Percentiles rank a stretch among this genome's conserved stretches.
phyloP scores from a whole-genome alignment of 2,113 vertebrate genomes.

The Lamprotornis superbus region DNA sequence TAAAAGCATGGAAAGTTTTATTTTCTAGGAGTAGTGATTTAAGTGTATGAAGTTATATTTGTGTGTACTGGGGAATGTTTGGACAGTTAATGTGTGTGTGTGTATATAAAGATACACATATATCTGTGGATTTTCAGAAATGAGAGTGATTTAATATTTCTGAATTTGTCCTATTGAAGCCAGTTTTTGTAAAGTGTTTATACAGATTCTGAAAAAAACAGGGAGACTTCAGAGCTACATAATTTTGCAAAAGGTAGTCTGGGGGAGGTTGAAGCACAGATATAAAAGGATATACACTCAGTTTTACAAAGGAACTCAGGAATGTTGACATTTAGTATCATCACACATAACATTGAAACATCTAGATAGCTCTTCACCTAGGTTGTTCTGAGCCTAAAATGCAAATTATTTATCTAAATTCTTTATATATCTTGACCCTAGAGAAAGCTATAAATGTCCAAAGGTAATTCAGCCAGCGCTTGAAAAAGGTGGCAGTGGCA shows the following conservation, averaged over 20 bases:
- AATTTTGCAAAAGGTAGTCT: not conserved
- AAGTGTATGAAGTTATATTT: not conserved
- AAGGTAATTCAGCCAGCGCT: not conserved
- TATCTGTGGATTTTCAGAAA: not conserved
- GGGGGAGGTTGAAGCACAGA: not conserved
- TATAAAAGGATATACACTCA: not conserved
- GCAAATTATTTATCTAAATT: not conserved
- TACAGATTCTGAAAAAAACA: not conserved
- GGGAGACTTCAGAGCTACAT: not conserved
- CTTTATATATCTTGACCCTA: not conserved
- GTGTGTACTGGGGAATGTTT: not conserved
- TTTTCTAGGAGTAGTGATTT: not conserved
- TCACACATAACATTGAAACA: not conserved
- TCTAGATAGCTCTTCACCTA: not conserved
- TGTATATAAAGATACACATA: not conserved
- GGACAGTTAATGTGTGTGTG: not conserved
- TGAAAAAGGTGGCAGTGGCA: not conserved
- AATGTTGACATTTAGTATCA: not conserved
- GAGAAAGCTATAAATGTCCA: not conserved
- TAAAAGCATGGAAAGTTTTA: not conserved
- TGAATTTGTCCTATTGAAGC: not conserved
- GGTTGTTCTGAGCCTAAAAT: not conserved
- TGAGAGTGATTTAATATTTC: not conserved
- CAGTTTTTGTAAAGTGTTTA: not conserved
- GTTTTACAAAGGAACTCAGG: not conserved